Percentiles rank a stretch among this genome's conserved stretches.
phyloP scores from a whole-genome alignment of 2,113 vertebrate species.

The Platysteira castanea region DNA sequence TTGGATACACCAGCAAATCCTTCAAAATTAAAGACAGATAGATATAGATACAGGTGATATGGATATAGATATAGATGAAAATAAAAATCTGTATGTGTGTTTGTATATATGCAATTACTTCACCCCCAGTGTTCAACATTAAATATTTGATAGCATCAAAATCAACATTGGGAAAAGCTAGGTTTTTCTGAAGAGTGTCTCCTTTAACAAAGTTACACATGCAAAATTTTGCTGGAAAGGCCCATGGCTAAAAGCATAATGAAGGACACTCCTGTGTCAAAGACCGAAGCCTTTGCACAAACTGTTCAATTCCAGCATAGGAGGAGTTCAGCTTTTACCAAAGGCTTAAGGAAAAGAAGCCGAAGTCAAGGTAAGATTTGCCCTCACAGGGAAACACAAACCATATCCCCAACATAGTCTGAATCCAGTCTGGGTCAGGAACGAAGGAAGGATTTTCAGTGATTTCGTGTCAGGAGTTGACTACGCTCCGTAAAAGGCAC shows the following conservation, averaged over 20 bases:
- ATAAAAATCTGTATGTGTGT: neutral
- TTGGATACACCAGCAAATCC: neutral
- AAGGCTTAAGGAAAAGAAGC: neutral
- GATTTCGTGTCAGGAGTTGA: neutral
- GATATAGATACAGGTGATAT: fast-evolving
- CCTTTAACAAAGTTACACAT: neutral
- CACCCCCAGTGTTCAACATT: neutral
- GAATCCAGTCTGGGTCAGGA: neutral
- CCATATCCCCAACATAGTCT: neutral
- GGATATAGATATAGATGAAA: neutral
- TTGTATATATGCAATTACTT: neutral
- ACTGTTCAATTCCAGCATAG: neutral
- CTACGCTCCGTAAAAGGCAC: neutral
- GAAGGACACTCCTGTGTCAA: neutral
- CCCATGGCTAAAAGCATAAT: neutral
- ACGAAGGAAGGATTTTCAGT: neutral
- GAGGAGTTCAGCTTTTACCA: neutral
- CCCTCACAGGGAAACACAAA: neutral
- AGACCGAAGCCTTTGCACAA: neutral
- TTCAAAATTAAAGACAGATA: neutral
- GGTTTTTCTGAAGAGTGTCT: neutral
- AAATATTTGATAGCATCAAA: neutral
- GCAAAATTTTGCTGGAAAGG: neutral
- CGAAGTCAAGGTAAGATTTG: neutral
- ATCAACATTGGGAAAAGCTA: neutral